These are phyloP conservation scores for Alentia gelatinosa DNA, from an alignment of 2,888 invertebrate species.

Conservation along the genomic window DNA sequence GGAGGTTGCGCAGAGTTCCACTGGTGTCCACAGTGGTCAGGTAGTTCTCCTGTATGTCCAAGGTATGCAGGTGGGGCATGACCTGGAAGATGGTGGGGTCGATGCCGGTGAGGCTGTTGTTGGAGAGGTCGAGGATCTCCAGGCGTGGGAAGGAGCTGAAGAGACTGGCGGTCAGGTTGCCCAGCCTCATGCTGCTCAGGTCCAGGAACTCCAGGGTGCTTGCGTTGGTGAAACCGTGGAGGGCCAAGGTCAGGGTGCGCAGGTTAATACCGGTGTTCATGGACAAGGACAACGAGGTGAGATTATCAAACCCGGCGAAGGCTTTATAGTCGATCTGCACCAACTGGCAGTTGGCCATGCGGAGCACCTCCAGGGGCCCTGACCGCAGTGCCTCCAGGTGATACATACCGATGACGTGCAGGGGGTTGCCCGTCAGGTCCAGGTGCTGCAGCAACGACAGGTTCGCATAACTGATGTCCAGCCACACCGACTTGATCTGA, in stretches of 20 bases:
- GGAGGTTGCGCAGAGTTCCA: not conserved
- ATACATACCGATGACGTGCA: conserved; percentile 51
- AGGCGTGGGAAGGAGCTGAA: conserved; percentile 58
- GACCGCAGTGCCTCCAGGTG: conserved; percentile 60
- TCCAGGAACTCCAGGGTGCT: conserved; percentile 61
- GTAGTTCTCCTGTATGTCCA: conserved; percentile 61
- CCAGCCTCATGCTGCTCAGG: conserved; percentile 61
- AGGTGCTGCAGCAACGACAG: conserved; percentile 57
- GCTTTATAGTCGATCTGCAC: conserved; percentile 57
- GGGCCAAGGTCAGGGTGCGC: conserved; percentile 31
- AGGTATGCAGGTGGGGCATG: conserved; percentile 56
- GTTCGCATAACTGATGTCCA: conserved; percentile 59
- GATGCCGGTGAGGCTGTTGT: conserved; percentile 61
- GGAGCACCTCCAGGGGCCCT: conserved; percentile 61
- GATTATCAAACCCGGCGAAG: conserved; percentile 58
- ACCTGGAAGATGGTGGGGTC: conserved; percentile 55
- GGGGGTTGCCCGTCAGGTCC: conserved; percentile 63
- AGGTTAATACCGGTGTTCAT: conserved; percentile 57
- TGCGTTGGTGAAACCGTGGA: conserved; percentile 51
- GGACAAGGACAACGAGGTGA: conserved; percentile 63
- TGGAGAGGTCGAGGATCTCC: conserved; percentile 57
- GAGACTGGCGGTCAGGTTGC: conserved; percentile 59
- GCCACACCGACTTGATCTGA: conserved; percentile 58
- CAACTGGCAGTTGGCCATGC: conserved; percentile 61
- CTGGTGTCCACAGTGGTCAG: conserved; percentile 53